Base-by-base conservation (phyloP, 2,888 invertebrate species). In the Tenthredo mesomela region DNA sequence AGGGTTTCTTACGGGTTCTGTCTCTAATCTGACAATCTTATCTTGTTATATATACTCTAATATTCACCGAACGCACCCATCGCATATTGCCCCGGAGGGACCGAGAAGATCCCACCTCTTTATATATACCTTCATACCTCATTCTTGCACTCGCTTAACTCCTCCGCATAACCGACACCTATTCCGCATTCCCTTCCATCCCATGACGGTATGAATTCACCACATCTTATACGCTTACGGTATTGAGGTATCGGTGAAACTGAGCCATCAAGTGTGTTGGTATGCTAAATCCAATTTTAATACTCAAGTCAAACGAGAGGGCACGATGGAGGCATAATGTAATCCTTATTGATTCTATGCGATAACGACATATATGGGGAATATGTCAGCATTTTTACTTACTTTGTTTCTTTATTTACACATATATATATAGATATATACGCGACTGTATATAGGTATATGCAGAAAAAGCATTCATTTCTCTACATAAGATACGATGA, bases 221-320 rank as follows among this genome's bases (percentile, higher is more conserved):
- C 50, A 33, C 50, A 21, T 75, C 40, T 40, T n/a, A n/a, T n/a
- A n/a, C n/a, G n/a, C n/a, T n/a, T 47, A 21, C 12, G 25, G 21
- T 25, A 21, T 75, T 75, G 18, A 18, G 33, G 21, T 47, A 77
- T 77, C 15, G 77, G 33, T 25, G 54, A 21, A 77, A 33, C 67
- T 25, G 6, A 15, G 12, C 12, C 50, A 50, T 50, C 18, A 47
- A 50, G 33, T 54, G 47, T 54, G 40, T 85, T 84, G 86, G 86
- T 85, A 86, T 85, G 86, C 82, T 84, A 67, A 85, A 86, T 87
- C 87, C 86, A 88, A 87, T 88, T 88, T 88, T 88, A 88, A 87
- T 88, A 84, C 73, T 83, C 73, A 67, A 84, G 77, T 85, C 73
- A 85, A 84, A 83, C 10, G 70, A 70, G 61, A 86, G 78, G 61